Conservation (phyloP, 2,888 invertebrate species). For the Rhagium mordax region DNA sequence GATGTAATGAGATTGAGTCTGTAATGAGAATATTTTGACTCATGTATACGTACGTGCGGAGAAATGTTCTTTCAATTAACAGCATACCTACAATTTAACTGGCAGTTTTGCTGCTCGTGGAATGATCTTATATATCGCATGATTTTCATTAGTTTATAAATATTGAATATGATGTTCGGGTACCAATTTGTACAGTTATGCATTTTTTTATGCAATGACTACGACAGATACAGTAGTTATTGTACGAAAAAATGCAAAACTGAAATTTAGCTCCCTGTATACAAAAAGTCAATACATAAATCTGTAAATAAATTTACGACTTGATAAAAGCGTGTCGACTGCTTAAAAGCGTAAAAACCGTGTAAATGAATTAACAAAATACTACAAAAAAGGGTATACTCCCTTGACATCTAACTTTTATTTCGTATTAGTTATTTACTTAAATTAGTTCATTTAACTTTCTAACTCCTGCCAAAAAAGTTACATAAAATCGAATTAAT, state of each 20-base stretch:
- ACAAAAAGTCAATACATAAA: no score
- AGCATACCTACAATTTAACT: neutral
- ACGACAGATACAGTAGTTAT: no score
- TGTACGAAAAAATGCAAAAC: no score
- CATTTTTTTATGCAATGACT: no score
- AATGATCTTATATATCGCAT: neutral
- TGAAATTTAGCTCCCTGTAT: no score
- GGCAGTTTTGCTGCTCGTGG: neutral
- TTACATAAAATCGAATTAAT: neutral
- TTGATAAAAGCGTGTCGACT: neutral
- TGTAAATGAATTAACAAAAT: neutral
- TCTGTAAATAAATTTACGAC: neutral
- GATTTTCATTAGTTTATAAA: neutral
- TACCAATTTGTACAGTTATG: no score
- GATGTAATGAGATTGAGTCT: neutral
- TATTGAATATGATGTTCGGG: no score
- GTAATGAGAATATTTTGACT: constrained; percentile 6
- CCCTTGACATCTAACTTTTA: neutral
- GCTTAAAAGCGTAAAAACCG: neutral
- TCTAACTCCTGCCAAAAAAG: neutral
- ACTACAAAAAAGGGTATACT: neutral
- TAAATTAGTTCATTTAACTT: neutral
- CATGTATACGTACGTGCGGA: neutral
- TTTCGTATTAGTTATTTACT: neutral
- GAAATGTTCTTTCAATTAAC: neutral